Base-by-base conservation (phyloP, 1,140 invertebrate species). In the Parapsyche elsis region DNA sequence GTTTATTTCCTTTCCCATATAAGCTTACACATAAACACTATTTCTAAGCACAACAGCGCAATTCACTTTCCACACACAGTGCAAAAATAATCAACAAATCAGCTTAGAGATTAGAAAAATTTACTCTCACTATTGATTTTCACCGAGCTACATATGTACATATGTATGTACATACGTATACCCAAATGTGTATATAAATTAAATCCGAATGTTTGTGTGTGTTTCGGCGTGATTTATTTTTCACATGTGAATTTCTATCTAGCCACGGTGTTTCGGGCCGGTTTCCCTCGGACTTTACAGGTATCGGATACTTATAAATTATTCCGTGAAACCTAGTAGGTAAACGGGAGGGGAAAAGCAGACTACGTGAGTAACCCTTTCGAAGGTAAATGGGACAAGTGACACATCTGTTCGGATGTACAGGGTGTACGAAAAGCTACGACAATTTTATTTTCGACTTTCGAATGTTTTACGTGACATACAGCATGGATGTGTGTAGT, bases 281-380 rank as follows among this genome's bases (percentile, higher is more conserved):
- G n/a, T 26, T 67, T 67, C 64, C 19, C 21, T 67, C 16, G 7
- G 64, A 67, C 64, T 24, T 24, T 26, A 12, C 1, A 67, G 23
- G 64, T 26, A 67, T 67, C 24, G 64, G 24, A 2, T 21, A 14
- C 64, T 67, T 67, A 67, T 26, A 67, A 67, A 67, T 67, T 26
- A 67, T 67, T 67, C n/a, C 14, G 64, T 26, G n/a, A 67, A 67
- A 67, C 21, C 23, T 67, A 0, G 64, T 9, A 10, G 24, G 19
- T 23, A 9, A 67, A 67, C 12, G 16, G 5, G 57, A 26, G 7
- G 24, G 64, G 23, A 67, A 67, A 67, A 67, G 24, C 24, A 12
- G 64, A 67, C 64, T 67, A 26, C 64, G 64, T 26, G 64, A 67
- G 64, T 67, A n/a, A 67, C 5, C 64, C 64, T 67, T 67, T 67